phyloP scores from a whole-genome alignment of 2,113 vertebrate species.

The Edolisoma coerulescens region DNA sequence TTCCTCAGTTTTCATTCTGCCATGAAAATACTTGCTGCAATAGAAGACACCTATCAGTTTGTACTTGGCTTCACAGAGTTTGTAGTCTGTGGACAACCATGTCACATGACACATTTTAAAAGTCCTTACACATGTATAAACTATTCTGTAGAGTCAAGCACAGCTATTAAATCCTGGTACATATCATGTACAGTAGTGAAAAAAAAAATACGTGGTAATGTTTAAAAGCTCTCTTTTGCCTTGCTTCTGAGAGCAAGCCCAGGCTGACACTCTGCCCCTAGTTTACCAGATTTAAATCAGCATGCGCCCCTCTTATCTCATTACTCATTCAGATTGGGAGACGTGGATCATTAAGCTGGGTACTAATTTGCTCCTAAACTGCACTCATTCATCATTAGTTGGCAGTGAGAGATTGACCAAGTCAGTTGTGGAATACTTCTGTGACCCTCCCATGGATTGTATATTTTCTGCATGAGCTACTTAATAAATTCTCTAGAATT shows the following conservation, averaged over 20 bases:
- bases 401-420: constrained; percentile 1
- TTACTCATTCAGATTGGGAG: neutral
- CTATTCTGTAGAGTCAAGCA: neutral
- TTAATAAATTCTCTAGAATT: neutral
- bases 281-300: neutral
- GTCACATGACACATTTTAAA: neutral
- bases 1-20: neutral
- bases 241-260: neutral
- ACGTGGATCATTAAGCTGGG: constrained; percentile 7
- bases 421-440: neutral
- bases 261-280: neutral
- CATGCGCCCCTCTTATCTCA: neutral
- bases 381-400: constrained; percentile 9
- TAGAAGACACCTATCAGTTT: neutral
- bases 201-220: neutral
- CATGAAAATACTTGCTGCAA: neutral
- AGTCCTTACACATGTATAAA: neutral
- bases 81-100: neutral
- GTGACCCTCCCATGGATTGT: neutral
- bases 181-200: neutral
- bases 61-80: neutral
- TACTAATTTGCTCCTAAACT: constrained; percentile 17
- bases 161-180: neutral
- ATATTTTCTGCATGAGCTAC: neutral
- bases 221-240: neutral